Percentiles rank a stretch among this genome's conserved stretches.
phyloP scores from a whole-genome alignment of 2,797 vertebrate species.

The Sebastes paucispinis region DNA sequence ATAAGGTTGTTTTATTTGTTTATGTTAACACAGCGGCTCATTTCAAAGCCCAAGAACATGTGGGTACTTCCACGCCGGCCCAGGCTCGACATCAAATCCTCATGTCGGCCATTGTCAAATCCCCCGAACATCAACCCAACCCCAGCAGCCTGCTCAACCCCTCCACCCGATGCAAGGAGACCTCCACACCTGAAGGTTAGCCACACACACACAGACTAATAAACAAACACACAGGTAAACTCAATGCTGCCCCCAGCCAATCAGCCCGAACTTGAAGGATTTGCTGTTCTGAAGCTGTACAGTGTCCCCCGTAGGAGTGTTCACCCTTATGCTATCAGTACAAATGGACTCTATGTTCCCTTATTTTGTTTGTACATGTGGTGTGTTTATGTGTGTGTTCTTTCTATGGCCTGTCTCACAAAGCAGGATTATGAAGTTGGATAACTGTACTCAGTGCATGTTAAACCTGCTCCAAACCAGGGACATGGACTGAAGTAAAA shows the following conservation, averaged over 20 bases:
- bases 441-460: slow-evolving; percentile 51
- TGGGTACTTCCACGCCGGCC: slow-evolving; percentile 90
- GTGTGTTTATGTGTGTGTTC: slow-evolving; percentile 48
- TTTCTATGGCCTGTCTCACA: slow-evolving; percentile 40
- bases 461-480: slow-evolving; percentile 22
- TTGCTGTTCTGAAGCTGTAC: slow-evolving; percentile 1
- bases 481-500: slow-evolving; percentile 12
- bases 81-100: slow-evolving; percentile 97
- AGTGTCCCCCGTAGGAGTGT: not conserved
- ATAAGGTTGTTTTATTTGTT: slow-evolving; percentile 7
- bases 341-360: slow-evolving; percentile 30
- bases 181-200: slow-evolving; percentile 93
- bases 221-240: not conserved
- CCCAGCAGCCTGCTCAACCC: slow-evolving; percentile 94
- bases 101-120: slow-evolving; percentile 98
- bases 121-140: slow-evolving; percentile 96
- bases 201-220: not conserved
- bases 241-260: not conserved
- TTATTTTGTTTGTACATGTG: slow-evolving; percentile 46
- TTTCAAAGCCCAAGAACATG: slow-evolving; percentile 94
- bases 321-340: slow-evolving; percentile 26
- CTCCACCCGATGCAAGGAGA: slow-evolving; percentile 92
- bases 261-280: slow-evolving; percentile 4
- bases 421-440: slow-evolving; percentile 57
- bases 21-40: slow-evolving; percentile 86